Evolutionary conservation across 2,888 invertebrate genomes (phyloP), one percentile per base, ranked within the genome.

Genomic region (Oxyteleia sp.): DNA sequence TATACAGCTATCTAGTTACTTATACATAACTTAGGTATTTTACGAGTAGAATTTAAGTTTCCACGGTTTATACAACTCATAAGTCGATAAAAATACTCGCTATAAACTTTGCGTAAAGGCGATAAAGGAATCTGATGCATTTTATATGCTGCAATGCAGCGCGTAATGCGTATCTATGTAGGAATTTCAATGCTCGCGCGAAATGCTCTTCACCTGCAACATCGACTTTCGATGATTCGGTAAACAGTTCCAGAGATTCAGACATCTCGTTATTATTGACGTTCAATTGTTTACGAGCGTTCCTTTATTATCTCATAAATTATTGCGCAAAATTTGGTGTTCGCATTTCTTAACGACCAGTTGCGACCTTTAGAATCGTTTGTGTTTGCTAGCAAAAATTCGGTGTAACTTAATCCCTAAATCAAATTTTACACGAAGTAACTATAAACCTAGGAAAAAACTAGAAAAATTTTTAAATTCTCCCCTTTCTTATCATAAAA

Each of bases 171-270:
- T 69, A 81, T 63, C 75, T 84, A 85, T 86, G 87, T 85, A 89
- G 89, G 89, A 89, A 89, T 88, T 89, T 89, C 89, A 89, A 89
- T 88, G 89, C 89, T 88, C 87, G 88, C 88, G 88, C 57, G 59
- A 83, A 85, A 85, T 85, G 84, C 51, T 84, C 80, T 57, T 76
- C 74, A 79, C 76, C 64, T 79, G 74, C 59, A 69, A 59, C 71
- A 82, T 72, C 75, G 51, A 71, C 71, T 63, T 69, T 55, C 23
- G 59, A 78, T 78, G 51, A 68, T 45, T 35, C 68, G 38, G 13
- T 41, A 32, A 75, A 75, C 53, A 57, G 43, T 64, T 75, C 43
- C 38, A 38, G 51, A 29, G 41, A 72, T 72, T 61, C 51, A 29
- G 23, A 16, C 7, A 26, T 43, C 32, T 23, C 8, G 15, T 26